A percentile compares a stretch with the other conserved stretches of the same genome.
Evolutionary conservation across 2,113 vertebrate genomes (phyloP).

Genomic region (Rhinichthys klamathensis): DNA sequence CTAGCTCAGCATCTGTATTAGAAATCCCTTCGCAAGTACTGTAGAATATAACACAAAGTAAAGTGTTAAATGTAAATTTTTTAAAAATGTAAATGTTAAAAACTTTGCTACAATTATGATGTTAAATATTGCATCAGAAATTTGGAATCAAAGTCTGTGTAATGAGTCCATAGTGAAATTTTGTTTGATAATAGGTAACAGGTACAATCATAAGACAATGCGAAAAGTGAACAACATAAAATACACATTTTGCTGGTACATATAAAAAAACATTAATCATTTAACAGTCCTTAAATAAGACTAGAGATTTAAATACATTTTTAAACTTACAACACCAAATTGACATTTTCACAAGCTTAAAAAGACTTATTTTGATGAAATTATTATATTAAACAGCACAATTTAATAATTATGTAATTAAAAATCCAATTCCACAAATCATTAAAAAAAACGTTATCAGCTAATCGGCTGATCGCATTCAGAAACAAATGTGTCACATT

Average conservation of each 20-base stretch:
- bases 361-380: no score
- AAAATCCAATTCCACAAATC: background rate
- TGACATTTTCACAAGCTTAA: conserved; percentile 25
- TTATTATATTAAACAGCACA: background rate
- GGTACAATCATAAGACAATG: background rate
- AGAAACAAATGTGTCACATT: background rate
- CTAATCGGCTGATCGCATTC: background rate
- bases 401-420: no score
- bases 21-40: no score
- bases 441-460: background rate
- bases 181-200: background rate
- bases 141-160: background rate
- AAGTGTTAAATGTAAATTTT: background rate
- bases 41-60: background rate
- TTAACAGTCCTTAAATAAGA: background rate
- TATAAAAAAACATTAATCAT: background rate
- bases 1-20: background rate
- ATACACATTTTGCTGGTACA: background rate
- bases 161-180: background rate
- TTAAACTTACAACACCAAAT: conserved; percentile 7
- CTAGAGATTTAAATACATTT: background rate
- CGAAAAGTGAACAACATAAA: background rate
- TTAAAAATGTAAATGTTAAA: background rate
- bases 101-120: background rate
- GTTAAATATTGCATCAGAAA: background rate